Base-by-base conservation (phyloP, 2,113 vertebrate species). In the Passer domesticus region DNA sequence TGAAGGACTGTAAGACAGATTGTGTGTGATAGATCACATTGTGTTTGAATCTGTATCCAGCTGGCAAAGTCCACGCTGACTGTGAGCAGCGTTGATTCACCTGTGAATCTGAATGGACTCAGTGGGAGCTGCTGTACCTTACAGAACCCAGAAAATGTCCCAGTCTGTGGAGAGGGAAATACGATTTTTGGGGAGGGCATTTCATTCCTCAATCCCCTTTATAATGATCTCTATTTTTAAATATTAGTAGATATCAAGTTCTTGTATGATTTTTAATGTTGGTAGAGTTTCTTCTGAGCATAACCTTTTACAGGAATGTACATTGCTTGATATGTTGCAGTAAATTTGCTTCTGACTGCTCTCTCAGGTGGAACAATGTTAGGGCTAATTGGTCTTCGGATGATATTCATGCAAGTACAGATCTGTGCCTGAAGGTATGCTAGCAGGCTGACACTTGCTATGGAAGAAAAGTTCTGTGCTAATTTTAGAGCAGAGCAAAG, bases 401-500 rank as follows among this genome's bases (percentile, higher is more conserved):
- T 96, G 85, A 93, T 96, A 94, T 66, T 96, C 97, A 89, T 97
- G 96, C 96, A 96, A 96, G 94, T 81, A 72, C 79, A 84, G 87
- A 94, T 95, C 86, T 97, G 88, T 96, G 94, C 95, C 98, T 98
- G 96, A 69, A 97, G 97, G 97, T 95, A 83, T 97, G 95, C 94
- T 98, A 98, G 97, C 93, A 72, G 46, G 74, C 92, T 96, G 75
- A 97, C 97, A 88, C 70, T 98, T 98, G 98, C 98, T 98, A 60
- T 94, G 55, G 93, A 97, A 97, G 97, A 98, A 98, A 97, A 96
- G 94, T 97, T 97, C 96, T 89, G 14, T 79, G 95, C 98, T 99
- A 98, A 98, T 98, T 97, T 98, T 98, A 99, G 98, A 97, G 92
- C 90, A 94, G 56, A 88, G 56, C 69, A 94, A 78, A 90, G 92